A percentile compares a stretch with the other conserved stretches of the same genome.
Evolutionary conservation across 2,113 vertebrate genomes (phyloP).

Genomic region (Gnathonemus longibarbis): DNA sequence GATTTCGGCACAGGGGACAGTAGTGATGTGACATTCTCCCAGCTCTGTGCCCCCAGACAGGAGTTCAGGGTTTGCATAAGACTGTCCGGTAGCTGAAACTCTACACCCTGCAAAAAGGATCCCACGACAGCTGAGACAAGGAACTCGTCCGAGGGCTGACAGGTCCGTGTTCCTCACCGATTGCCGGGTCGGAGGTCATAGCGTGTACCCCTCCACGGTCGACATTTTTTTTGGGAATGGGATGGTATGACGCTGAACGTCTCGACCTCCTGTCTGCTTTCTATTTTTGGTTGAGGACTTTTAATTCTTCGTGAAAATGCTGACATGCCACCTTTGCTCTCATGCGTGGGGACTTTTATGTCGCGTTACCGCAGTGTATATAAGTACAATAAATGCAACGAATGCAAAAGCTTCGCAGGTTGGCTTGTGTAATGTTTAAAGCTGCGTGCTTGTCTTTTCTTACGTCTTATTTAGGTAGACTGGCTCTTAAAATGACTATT

Average conservation of each 20-base stretch:
- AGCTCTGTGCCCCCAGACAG: neutral
- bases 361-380: neutral
- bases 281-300: neutral
- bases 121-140: neutral
- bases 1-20: conserved; percentile 44
- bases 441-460: neutral
- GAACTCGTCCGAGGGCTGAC: neutral
- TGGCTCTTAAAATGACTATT: neutral
- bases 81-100: conserved; percentile 14
- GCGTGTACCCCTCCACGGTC: neutral
- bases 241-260: neutral
- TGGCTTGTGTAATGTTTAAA: neutral
- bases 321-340: neutral
- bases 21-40: neutral
- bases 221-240: neutral
- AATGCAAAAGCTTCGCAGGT: neutral
- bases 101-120: conserved; percentile 9
- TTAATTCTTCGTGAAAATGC: neutral
- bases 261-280: neutral
- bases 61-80: conserved; percentile 21
- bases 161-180: neutral
- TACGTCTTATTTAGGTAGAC: neutral
- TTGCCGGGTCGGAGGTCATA: neutral
- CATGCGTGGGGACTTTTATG: neutral
- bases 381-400: neutral